Evolutionary conservation across 92 coral and sea anemone species (phyloP), one percentile per base, ranked within the genome.

Genomic region (Meandrina meandrites): DNA sequence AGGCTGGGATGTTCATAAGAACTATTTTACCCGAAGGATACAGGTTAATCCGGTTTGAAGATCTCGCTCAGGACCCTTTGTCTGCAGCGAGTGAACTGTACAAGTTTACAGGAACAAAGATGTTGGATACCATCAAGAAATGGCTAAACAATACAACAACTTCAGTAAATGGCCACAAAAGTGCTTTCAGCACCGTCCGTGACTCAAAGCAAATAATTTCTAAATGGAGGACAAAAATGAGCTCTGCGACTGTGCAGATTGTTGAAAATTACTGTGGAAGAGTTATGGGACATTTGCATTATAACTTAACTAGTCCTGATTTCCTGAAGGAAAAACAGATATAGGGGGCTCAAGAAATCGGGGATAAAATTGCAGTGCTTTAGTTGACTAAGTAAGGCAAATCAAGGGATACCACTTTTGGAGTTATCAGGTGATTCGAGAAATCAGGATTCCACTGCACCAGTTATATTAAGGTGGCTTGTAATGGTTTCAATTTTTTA

Each of bases 31-130:
- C 71, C 1, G 36, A 21, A 24, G 31, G 87, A 3, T 84, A 73
- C 87, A 74, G 45, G 80, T 73, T 73, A 18, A 56, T 84, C 27
- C 87, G 87, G 80, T 84, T 84, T 75, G 87, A 84, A 37, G 87
- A 84, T 37, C 87, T 84, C 37, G 87, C 87, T 54, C 22, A 14
- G 22, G 2, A 19, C 35, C 80, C 80, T 8, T 35, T 73, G 2
- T 60, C 80, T 13, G 24, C n/a, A 36, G 87, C 24, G 72, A 73
- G 34, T n/a, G 87, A 73, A n/a, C 79, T 83, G 14, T 83, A 15
- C 45, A 22, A 83, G 37, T 83, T 83, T 73, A 50, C 68, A 12
- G 87, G 87, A 13, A 22, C 72, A 1, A 74, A 74, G 56, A 36
- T 84, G 79, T 24, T 45, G 24, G 87, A 84, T 57, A 9, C 17